Evolutionary conservation across 1,140 invertebrate species (phyloP).

Genomic region (Lordiphosa clarofinis): DNA sequence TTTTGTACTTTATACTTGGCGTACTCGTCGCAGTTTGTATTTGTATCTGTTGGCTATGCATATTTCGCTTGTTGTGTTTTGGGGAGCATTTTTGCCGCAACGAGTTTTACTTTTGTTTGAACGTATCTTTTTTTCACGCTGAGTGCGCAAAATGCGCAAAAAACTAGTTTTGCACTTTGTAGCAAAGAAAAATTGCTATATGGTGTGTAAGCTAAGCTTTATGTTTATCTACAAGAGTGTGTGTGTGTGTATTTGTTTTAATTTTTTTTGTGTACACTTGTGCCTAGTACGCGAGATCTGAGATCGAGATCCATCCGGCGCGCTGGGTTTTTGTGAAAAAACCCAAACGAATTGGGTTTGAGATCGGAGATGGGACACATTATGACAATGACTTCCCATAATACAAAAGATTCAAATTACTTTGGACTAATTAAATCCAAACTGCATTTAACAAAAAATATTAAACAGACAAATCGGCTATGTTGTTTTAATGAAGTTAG

Average conservation of each 20-base stretch:
- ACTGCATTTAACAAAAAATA: too few relatives aligned
- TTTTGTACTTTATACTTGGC: slow-evolving; percentile 10
- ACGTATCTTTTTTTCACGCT: slow-evolving; percentile 57
- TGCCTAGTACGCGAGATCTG: slow-evolving; percentile 69
- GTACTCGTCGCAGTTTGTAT: slow-evolving; percentile 1
- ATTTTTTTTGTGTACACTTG: slow-evolving; percentile 70
- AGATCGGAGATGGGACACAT: too few relatives aligned
- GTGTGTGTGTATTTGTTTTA: slow-evolving; percentile 59
- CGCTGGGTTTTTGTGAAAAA: slow-evolving; percentile 3
- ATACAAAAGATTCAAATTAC: not conserved
- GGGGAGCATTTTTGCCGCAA: slow-evolving; percentile 33
- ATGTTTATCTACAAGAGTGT: slow-evolving; percentile 41
- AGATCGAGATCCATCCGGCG: slow-evolving; percentile 28
- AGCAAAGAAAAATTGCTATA: slow-evolving; percentile 39
- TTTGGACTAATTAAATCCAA: too few relatives aligned
- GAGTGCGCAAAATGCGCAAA: slow-evolving; percentile 76
- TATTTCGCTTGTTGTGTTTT: slow-evolving; percentile 38
- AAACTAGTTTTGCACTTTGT: slow-evolving; percentile 74
- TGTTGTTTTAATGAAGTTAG: too few relatives aligned
- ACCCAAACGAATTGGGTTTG: too few relatives aligned
- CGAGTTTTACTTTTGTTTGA: slow-evolving; percentile 47
- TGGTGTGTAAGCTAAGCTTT: slow-evolving; percentile 47
- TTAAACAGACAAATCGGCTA: too few relatives aligned
- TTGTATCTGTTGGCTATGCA: slow-evolving; percentile 35
- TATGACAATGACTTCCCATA: not conserved